Conservation (phyloP, 2,888 invertebrate genomes). For the Himalopsyche kuldschensis region DNA sequence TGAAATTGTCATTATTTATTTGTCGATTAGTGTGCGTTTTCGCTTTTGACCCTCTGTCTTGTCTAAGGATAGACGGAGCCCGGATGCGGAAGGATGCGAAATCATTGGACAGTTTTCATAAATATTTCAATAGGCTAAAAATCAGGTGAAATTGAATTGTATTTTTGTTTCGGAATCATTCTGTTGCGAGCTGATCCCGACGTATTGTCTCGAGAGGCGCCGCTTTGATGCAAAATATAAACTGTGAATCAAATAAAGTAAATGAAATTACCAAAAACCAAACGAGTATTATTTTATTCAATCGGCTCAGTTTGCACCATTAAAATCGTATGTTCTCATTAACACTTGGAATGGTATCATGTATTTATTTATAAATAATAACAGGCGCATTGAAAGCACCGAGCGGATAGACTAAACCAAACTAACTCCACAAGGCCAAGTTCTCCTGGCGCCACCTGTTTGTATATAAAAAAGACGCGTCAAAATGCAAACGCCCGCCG, state of each 20-base stretch:
- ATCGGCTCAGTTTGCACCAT: slow-evolving; percentile 34
- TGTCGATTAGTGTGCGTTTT: too few relatives aligned
- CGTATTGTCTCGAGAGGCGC: slow-evolving; percentile 17
- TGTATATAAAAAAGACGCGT: slow-evolving; percentile 13
- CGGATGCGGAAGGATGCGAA: slow-evolving; percentile 14
- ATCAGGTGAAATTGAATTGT: not conserved
- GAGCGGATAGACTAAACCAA: slow-evolving; percentile 49
- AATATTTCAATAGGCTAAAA: slow-evolving; percentile 8
- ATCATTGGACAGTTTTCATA: slow-evolving; percentile 27
- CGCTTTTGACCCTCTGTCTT: too few relatives aligned
- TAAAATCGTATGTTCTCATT: slow-evolving; percentile 37
- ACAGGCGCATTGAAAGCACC: slow-evolving; percentile 30
- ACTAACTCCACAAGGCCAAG: slow-evolving; percentile 64
- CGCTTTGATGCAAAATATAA: slow-evolving; percentile 26
- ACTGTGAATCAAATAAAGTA: slow-evolving; percentile 30
- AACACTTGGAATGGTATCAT: slow-evolving; percentile 38
- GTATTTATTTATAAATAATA: slow-evolving; percentile 6
- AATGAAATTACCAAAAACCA: slow-evolving; percentile 31
- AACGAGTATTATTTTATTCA: slow-evolving; percentile 31
- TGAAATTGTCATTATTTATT: too few relatives aligned
- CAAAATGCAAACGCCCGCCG: slow-evolving; percentile 24
- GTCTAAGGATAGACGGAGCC: too few relatives aligned
- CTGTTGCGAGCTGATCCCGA: not conserved
- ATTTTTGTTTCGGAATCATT: not conserved
- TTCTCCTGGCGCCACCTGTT: slow-evolving; percentile 42